These are phyloP conservation scores for Mystacornis crossleyi DNA, from an alignment of 2,113 vertebrate species.

Conservation along the genomic window DNA sequence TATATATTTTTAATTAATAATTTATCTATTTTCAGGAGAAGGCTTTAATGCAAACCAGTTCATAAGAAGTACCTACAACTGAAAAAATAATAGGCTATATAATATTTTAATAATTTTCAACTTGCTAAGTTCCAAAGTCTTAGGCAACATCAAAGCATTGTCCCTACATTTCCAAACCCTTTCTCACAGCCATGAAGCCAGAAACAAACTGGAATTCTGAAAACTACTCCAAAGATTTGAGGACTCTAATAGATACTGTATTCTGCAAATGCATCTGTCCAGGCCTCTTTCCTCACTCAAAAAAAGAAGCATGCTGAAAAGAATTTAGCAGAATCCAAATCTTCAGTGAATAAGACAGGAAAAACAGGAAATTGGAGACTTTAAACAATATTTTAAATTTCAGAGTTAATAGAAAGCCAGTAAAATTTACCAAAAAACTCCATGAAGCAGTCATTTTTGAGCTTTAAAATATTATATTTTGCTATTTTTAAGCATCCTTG, in stretches of 20 bases:
- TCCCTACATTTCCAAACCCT: neutral
- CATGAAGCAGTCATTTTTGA: accelerated
- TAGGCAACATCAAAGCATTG: neutral
- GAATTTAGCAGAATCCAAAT: neutral
- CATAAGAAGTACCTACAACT: neutral
- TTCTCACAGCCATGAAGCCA: neutral
- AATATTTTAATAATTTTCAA: neutral
- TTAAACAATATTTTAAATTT: neutral
- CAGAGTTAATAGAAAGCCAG: neutral
- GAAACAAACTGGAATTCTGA: neutral
- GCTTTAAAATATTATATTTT: neutral
- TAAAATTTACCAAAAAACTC: neutral
- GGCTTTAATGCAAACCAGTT: neutral
- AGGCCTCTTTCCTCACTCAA: neutral
- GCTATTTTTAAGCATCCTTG: neutral
- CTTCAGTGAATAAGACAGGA: neutral
- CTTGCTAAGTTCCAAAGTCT: neutral
- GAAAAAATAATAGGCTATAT: neutral
- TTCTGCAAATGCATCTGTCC: neutral
- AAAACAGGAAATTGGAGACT: neutral
- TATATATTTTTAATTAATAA: neutral
- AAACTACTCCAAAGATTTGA: neutral
- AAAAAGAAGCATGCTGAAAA: neutral
- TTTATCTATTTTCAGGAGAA: neutral
- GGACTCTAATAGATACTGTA: neutral